Evolutionary conservation across 2,888 invertebrate species (phyloP), one percentile per base, ranked within the genome.

Genomic region (Himalopsyche tibetana): DNA sequence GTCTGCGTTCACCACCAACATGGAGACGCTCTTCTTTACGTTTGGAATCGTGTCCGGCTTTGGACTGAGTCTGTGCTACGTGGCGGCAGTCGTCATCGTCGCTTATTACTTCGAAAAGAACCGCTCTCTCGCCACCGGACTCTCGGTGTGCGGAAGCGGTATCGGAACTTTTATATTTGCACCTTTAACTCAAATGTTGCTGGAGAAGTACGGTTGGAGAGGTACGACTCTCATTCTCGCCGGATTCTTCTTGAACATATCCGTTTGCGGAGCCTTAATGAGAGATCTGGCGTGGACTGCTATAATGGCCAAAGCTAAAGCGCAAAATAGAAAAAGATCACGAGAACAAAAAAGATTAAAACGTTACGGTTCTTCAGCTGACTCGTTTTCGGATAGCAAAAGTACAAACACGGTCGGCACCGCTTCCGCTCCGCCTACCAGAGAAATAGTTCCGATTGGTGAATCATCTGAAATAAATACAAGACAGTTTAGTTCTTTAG

Each of bases 121-220:
- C 90, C 94, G 97, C 86, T 97, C 97, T 0, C 94, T 97, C 88
- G 98, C 98, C 8, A 98, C 97, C 15, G 97, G 97, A 0, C 93
- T 97, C 83, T 96, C 97, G 0, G 97, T 97, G 0, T 97, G 97
- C 91, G 97, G 98, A 4, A 96, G 96, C 89, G 97, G 97, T 36
- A 96, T 97, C 88, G 98, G 98, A 5, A 98, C 98, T 0, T 97
- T 97, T 91, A 94, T 97, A 85, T 97, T 97, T 90, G 96, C 97
- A 11, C 97, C 97, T 1, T 91, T 97, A 86, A 96, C 96, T 28
- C 95, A 96, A 90, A 93, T 94, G 89, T 93, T 97, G 51, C 92
- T 97, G 36, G 94, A 94, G 80, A 95, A 96, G 90, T 97, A 96
- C 91, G 96, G 96, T 0, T 97, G 97, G 97, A 94, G 96, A 79